Conservation (phyloP, 2,797 vertebrate genomes). For the Botia almorhae region DNA sequence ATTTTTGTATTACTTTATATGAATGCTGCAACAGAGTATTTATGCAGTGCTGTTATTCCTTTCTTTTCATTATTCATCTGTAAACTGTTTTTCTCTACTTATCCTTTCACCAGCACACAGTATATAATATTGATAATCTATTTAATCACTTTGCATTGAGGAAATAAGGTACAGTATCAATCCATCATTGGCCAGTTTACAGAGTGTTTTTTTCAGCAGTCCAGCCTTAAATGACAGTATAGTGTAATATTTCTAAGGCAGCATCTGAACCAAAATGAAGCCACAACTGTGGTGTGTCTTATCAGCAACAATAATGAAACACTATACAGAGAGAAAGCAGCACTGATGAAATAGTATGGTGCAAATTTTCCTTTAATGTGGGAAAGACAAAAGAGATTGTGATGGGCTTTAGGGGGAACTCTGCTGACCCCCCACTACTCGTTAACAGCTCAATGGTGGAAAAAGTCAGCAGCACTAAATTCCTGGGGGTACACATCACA, state of each 20-base stretch:
- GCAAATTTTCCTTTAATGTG: too few relatives aligned
- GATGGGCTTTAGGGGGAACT: too few relatives aligned
- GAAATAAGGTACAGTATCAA: constrained; percentile 19
- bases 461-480: too few relatives aligned
- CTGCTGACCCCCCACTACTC: too few relatives aligned
- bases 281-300: too few relatives aligned
- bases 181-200: constrained; percentile 21
- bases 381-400: too few relatives aligned
- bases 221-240: not conserved
- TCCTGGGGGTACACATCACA: too few relatives aligned
- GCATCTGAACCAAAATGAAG: not conserved
- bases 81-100: constrained; percentile 20
- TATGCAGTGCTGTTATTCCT: constrained; percentile 13
- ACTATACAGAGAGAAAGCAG: not conserved
- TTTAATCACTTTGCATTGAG: constrained; percentile 30
- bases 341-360: too few relatives aligned
- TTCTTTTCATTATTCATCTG: constrained; percentile 2
- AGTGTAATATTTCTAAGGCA: not conserved
- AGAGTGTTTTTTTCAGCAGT: not conserved
- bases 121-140: constrained; percentile 34
- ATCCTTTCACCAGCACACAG: constrained; percentile 3
- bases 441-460: too few relatives aligned
- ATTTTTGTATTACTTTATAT: not conserved
- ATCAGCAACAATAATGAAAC: not conserved
- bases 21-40: constrained; percentile 1